Evolutionary conservation across 2,113 vertebrate species (phyloP).

Genomic region (Helogale parvula): DNA sequence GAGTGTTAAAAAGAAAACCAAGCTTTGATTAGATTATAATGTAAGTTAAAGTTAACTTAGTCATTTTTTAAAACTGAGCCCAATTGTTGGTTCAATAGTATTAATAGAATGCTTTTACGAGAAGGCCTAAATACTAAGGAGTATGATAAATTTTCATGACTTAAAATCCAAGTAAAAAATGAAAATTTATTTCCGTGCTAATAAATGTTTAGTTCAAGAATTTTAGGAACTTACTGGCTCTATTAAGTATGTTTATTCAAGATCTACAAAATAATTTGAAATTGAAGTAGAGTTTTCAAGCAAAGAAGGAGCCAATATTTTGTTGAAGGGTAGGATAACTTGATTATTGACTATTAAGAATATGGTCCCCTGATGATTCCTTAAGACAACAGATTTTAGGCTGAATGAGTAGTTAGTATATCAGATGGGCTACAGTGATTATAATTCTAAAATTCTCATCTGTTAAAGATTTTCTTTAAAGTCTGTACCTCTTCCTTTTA

Average conservation of each 20-base stretch:
- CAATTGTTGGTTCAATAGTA: not conserved
- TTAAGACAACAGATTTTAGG: constrained; percentile 2
- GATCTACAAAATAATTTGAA: constrained; percentile 32
- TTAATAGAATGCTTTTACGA: constrained; percentile 37
- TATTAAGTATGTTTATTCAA: constrained; percentile 4
- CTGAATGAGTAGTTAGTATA: not conserved
- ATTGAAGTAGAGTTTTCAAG: constrained; percentile 21
- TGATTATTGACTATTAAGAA: constrained; percentile 25
- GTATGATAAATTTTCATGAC: constrained; percentile 28
- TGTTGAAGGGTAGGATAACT: not conserved
- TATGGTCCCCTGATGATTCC: not conserved
- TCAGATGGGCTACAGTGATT: not conserved
- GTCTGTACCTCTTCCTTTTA: not conserved
- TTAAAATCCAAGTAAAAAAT: constrained; percentile 26
- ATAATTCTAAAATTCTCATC: constrained; percentile 21
- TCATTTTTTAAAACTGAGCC: not conserved
- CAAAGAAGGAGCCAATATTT: not conserved
- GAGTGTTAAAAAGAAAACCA: not conserved
- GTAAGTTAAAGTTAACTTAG: not conserved
- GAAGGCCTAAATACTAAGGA: not conserved
- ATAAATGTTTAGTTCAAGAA: constrained; percentile 18
- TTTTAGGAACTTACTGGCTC: constrained; percentile 7
- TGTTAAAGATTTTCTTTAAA: constrained; percentile 21
- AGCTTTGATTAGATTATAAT: not conserved
- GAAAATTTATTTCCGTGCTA: constrained; percentile 44